Percentiles rank a stretch among this genome's conserved stretches.
Conservation (phyloP, 2,797 vertebrate species). For the Bradypus variegatus region DNA sequence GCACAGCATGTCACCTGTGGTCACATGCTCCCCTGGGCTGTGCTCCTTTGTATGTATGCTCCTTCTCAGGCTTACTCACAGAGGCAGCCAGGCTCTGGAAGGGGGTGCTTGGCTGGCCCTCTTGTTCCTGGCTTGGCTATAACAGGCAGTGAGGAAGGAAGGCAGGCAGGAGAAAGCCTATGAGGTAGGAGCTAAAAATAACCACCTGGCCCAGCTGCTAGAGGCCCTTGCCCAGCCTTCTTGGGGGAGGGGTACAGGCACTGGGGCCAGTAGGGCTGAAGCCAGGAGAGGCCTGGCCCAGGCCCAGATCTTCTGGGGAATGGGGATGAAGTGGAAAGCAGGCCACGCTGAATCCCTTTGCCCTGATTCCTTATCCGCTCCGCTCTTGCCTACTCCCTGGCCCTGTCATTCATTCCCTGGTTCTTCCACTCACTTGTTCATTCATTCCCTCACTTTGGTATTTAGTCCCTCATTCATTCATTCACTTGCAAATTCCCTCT, state of each 20-base stretch:
- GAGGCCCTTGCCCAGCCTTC: slow-evolving; percentile 3
- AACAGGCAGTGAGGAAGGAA: neutral
- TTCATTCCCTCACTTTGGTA: neutral
- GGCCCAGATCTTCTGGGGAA: neutral
- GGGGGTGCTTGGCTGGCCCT: neutral
- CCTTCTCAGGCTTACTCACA: neutral
- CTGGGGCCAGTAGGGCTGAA: neutral
- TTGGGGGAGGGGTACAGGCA: neutral
- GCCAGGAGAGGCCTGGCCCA: neutral
- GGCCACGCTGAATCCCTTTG: too few relatives aligned
- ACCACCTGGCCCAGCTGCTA: slow-evolving; percentile 3
- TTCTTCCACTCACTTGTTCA: neutral
- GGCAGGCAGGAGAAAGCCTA: neutral
- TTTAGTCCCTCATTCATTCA: neutral
- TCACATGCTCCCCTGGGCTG: neutral
- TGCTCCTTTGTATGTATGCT: neutral
- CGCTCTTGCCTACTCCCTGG: neutral
- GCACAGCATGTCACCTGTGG: neutral
- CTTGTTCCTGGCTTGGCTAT: slow-evolving; percentile 10
- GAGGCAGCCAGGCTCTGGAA: neutral
- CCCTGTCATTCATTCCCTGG: neutral
- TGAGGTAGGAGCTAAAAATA: slow-evolving; percentile 56
- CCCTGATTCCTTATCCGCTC: neutral
- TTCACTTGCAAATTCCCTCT: neutral
- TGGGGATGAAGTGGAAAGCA: too few relatives aligned